These are phyloP conservation scores for Hirtodrosophila alboralis DNA, from an alignment of 2,888 invertebrate species.

Conservation along the genomic window DNA sequence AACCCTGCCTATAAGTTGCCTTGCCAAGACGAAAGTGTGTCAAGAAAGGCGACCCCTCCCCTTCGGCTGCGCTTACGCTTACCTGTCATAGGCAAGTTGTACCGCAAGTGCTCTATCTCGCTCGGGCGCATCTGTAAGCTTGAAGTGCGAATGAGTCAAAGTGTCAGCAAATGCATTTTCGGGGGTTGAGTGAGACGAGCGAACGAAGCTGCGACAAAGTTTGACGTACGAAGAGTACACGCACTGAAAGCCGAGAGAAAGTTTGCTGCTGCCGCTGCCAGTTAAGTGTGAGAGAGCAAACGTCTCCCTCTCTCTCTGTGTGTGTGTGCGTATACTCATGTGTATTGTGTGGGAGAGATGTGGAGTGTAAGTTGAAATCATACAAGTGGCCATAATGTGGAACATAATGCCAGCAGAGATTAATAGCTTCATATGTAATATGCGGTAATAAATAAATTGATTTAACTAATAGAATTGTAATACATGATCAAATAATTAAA, in stretches of 20 bases:
- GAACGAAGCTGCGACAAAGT: slow-evolving; percentile 47
- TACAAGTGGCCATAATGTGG: slow-evolving; percentile 73
- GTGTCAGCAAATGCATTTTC: slow-evolving; percentile 37
- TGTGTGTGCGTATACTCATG: neutral
- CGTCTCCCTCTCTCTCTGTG: neutral
- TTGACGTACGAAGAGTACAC: slow-evolving; percentile 46
- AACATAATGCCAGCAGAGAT: slow-evolving; percentile 46
- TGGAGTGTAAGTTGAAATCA: slow-evolving; percentile 69
- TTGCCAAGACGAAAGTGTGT: slow-evolving; percentile 60
- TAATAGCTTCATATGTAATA: slow-evolving; percentile 25
- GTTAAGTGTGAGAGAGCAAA: slow-evolving; percentile 21
- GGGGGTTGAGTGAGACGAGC: slow-evolving; percentile 59
- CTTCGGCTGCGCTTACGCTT: slow-evolving; percentile 41
- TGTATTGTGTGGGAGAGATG: slow-evolving; percentile 40
- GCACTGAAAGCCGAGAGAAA: slow-evolving; percentile 34
- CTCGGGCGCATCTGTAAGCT: neutral
- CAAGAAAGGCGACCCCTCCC: slow-evolving; percentile 47
- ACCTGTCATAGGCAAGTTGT: slow-evolving; percentile 59
- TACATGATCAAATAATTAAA: too few species aligned
- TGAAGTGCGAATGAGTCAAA: slow-evolving; percentile 41
- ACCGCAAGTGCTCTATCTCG: slow-evolving; percentile 39
- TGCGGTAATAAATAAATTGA: neutral
- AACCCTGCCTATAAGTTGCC: neutral
- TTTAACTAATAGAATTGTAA: too few species aligned
- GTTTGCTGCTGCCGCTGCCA: slow-evolving; percentile 10